Base-by-base conservation (phyloP, 2,888 invertebrate genomes). In the Himalopsyche anomala region DNA sequence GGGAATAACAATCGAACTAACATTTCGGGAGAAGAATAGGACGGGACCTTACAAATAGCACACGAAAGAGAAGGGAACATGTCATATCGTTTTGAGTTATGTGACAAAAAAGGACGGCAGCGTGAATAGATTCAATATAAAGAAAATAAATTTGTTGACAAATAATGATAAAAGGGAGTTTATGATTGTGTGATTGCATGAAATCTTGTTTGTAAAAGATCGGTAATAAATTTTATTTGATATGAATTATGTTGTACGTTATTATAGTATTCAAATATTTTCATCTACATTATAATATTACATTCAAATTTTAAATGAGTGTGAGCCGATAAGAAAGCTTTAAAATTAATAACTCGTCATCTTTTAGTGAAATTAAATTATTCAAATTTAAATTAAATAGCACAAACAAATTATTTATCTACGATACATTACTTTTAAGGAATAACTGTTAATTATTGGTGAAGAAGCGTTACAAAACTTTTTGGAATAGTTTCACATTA, bases 1-100 rank as follows among this genome's bases (percentile, higher is more conserved):
- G 19, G 69, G 42, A 82, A 83, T 85, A 85, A 83, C 86, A 85
- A 87, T 87, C 55, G 74, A 82, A 87, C 55, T 85, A 42, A 42
- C 62, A 80, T 40, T 80, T 83, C 42, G 5, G 62, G 80, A 56
- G 81, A 19, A 56, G 36, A 45, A 45, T 28, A 51, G 80, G 36
- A 80, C 36, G 36, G 19, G 5, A 74, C 74, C 74, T 36, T 36
- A 74, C 28, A 74, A 74, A 62, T 11, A 19, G 74, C 74, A 19
- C 36, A 36, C n/a, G 36, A 38, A 36, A 74, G 42, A 80, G 45
- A 80, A 17, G 80, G 42, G n/a, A 80, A 45, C 45, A 42, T 80
- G 80, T 42, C 28, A 62, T 36, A 74, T 74, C 36, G 36, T 36
- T 51, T 74, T 74, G 74, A 36, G 36, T 74, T 12, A 74, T 36